Base-by-base conservation (phyloP, 2,113 vertebrate species). In the Trematocara unimaculatum region DNA sequence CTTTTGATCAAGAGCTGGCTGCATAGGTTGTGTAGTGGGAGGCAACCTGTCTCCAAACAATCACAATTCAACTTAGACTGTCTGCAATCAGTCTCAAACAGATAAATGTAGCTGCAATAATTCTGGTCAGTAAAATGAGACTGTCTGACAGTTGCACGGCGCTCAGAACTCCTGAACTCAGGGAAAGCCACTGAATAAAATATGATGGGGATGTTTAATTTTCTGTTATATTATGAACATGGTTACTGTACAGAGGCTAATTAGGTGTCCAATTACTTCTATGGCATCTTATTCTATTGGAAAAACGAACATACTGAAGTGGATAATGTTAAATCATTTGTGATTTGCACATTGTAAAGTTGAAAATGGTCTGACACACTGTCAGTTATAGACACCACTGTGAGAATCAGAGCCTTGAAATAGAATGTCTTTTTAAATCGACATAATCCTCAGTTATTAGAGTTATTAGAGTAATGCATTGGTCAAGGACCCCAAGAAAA, bases 111-210 rank as follows among this genome's bases (percentile, higher is more conserved):
- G 18, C 11, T 38, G 60, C 62, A 40, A 40, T 40, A 23, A 67
- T 67, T 67, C 62, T 40, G n/a, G 62, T 67, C 62, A 70, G 64
- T 70, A 45, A 70, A 70, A 26, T 70, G n/a, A 45, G 20, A 42
- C 1, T 70, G 38, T 70, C 38, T 42, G 38, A 42, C n/a, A 9
- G 38, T 15, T 1, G 1, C 20, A 15, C 0, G 13, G 64, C 1
- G 12, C 64, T 0, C 8, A 70, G 2, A 72, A 45, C 20, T 26
- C 64, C 38, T 15, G 20, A 45, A 72, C 64, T 23, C 12, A 23
- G 20, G 20, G 38, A 42, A 72, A 45, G 20, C 62, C 35, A 26
- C 67, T 45, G 5, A 42, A 70, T 26, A 72, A 38, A 38, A 20
- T 0, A 38, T 64, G 60, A 38, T 38, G 33, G 6, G 6, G 11